Percentiles rank a stretch among this genome's conserved stretches.
These are phyloP conservation scores for Lycodopsis pacificus DNA, from an alignment of 2,797 vertebrate genomes.

Conservation along the genomic window DNA sequence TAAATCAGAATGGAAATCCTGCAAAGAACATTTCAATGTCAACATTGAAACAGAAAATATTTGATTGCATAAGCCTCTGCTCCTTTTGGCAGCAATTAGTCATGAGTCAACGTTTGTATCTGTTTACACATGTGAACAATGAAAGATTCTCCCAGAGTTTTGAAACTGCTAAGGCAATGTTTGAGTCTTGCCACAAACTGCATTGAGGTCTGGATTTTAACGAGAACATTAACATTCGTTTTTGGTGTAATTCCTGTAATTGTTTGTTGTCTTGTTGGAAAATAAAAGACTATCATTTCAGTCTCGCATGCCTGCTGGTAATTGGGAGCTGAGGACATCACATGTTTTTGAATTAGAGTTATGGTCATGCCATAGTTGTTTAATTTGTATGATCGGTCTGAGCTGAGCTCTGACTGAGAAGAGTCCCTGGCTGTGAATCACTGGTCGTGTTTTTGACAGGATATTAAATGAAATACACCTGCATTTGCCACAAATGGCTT, in stretches of 20 bases:
- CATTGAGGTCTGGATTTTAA: conserved; percentile 3
- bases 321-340: neutral
- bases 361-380: neutral
- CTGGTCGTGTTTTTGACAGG: neutral
- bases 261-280: no score
- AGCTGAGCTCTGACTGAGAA: no score
- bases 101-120: neutral
- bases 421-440: neutral
- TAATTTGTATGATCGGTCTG: neutral
- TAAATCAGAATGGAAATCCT: neutral
- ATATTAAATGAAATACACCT: neutral
- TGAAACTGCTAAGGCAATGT: neutral
- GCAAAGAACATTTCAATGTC: neutral
- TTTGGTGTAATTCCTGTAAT: no score
- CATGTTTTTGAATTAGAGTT: neutral
- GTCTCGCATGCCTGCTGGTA: neutral
- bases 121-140: conserved; percentile 1
- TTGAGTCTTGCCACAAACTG: neutral
- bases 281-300: neutral
- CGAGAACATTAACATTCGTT: neutral
- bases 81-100: neutral
- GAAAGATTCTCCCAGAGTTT: fast-evolving
- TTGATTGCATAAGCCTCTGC: neutral
- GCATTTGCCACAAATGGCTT: neutral
- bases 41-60: neutral